Base-by-base conservation (phyloP, 2,888 invertebrate species). In the Parnassius apollo region DNA sequence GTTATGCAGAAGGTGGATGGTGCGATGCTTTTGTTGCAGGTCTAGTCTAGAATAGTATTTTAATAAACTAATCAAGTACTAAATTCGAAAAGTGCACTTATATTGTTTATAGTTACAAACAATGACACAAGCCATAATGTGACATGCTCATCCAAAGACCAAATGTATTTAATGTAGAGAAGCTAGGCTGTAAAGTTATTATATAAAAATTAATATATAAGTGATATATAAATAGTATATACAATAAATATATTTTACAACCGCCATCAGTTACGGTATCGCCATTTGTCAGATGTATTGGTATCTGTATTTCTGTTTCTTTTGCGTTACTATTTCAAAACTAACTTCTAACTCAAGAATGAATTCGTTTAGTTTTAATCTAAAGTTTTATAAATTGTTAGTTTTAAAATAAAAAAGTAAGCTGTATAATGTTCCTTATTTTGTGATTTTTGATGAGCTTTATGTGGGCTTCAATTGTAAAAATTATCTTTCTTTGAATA, bases 61-160 rank as follows among this genome's bases (percentile, higher is more conserved):
- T 74, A 79, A 78, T 72, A 70, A 77, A 79, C 79, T 76, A 78
- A 81, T 79, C 80, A 81, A 82, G 80, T 86, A 86, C 71, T 74
- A 75, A 86, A 88, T 85, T 86, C 73, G 69, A 83, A 78, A 90
- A 91, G 91, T 91, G 91, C 91, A 88, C 91, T 91, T 91, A 90
- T 84, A 83, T 86, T 82, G 81, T 88, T 85, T 83, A 86, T 82
- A 83, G 75, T 81, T 80, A 85, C 81, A 85, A 82, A 83, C 77
- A 81, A 86, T 84, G 82, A 86, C 82, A 83, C 81, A 86, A 81
- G 88, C 90, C 90, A 90, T 90, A 88, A 83, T 77, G 85, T 88
- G 82, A 89, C 86, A 88, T 82, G 89, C 88, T 89, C 90, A 90
- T 87, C 90, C 89, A 90, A 91, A 91, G 91, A 91, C 91, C 91